These are phyloP conservation scores for Pangasius djambal DNA, from an alignment of 2,797 vertebrate genomes.

Conservation along the genomic window DNA sequence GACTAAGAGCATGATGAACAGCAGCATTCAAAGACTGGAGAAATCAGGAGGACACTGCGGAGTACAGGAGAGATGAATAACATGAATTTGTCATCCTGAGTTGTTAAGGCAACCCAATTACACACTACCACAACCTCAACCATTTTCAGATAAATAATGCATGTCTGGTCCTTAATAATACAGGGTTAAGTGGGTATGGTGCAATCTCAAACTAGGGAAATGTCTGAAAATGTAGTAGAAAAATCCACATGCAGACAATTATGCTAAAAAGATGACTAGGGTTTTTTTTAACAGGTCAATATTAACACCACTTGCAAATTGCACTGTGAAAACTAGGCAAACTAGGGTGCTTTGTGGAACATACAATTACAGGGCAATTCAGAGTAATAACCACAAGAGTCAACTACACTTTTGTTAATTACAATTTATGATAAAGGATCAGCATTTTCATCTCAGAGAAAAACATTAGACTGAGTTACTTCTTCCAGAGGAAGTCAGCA, in stretches of 20 bases:
- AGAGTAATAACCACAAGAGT: slow-evolving; percentile 21
- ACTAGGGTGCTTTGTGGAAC: slow-evolving; percentile 34
- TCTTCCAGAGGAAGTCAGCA: slow-evolving; percentile 2
- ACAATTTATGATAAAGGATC: background rate
- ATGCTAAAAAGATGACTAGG: background rate
- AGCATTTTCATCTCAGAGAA: background rate
- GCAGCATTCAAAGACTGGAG: background rate
- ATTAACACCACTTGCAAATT: slow-evolving; percentile 26
- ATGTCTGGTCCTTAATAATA: slow-evolving; percentile 24
- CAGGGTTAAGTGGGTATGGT: background rate
- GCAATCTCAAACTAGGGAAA: slow-evolving; percentile 9
- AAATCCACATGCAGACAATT: slow-evolving; percentile 11
- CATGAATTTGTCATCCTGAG: background rate
- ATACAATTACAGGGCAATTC: slow-evolving; percentile 14
- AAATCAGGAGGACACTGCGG: slow-evolving; percentile 13
- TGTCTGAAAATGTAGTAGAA: slow-evolving; percentile 13
- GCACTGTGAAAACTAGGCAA: slow-evolving; percentile 43
- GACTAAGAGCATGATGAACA: slow-evolving; percentile 25
- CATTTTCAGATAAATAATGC: slow-evolving; percentile 39
- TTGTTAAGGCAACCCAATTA: slow-evolving; percentile 17
- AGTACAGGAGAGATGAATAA: slow-evolving; percentile 17
- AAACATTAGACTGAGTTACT: background rate
- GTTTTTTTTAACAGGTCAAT: background rate
- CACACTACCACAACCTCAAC: slow-evolving; percentile 28
- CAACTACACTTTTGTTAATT: slow-evolving; percentile 24